Conservation (phyloP, 1,140 invertebrate genomes). For the Drosophila bocqueti region DNA sequence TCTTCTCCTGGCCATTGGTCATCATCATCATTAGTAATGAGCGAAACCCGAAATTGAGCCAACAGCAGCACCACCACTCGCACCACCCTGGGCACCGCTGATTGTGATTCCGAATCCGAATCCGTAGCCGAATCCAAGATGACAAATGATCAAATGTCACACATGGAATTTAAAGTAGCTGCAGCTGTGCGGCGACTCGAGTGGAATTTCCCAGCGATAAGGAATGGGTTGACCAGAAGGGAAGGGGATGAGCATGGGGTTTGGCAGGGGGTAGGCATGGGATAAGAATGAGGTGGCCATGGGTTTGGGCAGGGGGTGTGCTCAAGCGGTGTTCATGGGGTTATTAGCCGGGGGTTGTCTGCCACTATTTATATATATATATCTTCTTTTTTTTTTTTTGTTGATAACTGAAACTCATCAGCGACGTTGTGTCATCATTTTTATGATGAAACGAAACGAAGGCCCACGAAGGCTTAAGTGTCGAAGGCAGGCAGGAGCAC, state of each 20-base stretch:
- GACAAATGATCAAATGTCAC: conserved; percentile 82
- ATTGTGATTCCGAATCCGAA: conserved; percentile 16
- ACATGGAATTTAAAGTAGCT: conserved; percentile 83
- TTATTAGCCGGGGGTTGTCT: conserved; percentile 58
- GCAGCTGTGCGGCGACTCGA: conserved; percentile 56
- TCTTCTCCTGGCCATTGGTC: conserved; percentile 41
- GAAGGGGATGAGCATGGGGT: neutral
- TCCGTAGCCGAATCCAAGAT: conserved; percentile 53
- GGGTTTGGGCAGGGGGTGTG: neutral
- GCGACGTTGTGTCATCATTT: conserved; percentile 72
- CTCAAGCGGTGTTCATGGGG: neutral
- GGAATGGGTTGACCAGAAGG: neutral
- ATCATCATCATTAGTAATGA: conserved; percentile 82
- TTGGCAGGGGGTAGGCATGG: neutral
- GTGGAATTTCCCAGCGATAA: conserved; percentile 13
- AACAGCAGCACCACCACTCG: neutral
- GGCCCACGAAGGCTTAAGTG: conserved; percentile 69
- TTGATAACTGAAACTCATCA: conserved; percentile 80
- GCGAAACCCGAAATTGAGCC: conserved; percentile 47
- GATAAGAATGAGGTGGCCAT: neutral
- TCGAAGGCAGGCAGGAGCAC: conserved; percentile 8
- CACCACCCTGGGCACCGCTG: conserved; percentile 8
- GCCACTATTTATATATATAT: conserved; percentile 51
- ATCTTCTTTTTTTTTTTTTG: neutral
- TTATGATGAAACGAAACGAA: conserved; percentile 75